Conservation (phyloP, 2,797 vertebrate genomes). For the Merluccius polli region DNA sequence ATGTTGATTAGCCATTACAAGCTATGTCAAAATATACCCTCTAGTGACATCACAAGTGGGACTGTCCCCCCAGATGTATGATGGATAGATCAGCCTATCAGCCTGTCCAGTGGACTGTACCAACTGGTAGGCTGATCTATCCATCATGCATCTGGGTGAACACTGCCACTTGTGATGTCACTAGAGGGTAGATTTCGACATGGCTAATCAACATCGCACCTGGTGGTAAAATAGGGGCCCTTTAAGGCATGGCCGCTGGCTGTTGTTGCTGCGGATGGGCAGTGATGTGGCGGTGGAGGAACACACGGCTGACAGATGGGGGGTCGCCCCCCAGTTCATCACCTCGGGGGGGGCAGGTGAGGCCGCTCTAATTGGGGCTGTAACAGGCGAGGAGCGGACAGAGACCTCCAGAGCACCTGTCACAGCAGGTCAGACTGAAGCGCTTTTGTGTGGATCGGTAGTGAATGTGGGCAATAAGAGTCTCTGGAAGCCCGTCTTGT, state of each 20-base stretch:
- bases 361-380: slow-evolving; percentile 64
- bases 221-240: no score
- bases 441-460: slow-evolving; percentile 17
- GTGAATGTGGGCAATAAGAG: slow-evolving; percentile 10
- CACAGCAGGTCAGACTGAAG: slow-evolving; percentile 30
- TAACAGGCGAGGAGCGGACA: slow-evolving; percentile 23
- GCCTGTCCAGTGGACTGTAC: no score
- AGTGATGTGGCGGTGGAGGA: slow-evolving; percentile 42
- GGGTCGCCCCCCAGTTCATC: slow-evolving; percentile 21
- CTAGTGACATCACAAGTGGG: no score
- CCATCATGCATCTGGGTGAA: no score
- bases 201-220: no score
- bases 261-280: slow-evolving; percentile 32
- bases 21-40: no score
- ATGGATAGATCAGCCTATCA: no score
- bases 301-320: slow-evolving; percentile 54
- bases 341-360: slow-evolving; percentile 54
- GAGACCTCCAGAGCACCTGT: slow-evolving; percentile 47
- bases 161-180: no score
- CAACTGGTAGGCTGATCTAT: no score
- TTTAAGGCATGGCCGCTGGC: slow-evolving; percentile 37
- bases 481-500: not conserved
- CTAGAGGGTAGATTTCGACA: no score
- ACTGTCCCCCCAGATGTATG: no score
- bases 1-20: no score